Evolutionary conservation across 1,140 invertebrate genomes (phyloP).

Genomic region (Meloidogyne chitwoodi): DNA sequence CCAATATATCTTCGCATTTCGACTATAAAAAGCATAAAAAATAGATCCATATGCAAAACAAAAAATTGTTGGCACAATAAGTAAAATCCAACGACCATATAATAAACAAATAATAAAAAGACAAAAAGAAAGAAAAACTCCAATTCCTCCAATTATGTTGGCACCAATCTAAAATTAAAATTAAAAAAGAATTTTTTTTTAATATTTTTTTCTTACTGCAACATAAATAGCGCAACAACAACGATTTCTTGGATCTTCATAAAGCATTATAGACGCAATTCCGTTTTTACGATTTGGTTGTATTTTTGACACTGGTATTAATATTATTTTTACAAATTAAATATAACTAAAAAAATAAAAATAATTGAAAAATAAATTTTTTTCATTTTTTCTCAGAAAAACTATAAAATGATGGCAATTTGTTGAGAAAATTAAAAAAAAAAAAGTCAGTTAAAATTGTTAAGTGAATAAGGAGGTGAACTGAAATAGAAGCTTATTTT

Average conservation of each 20-base stretch:
- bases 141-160: not conserved
- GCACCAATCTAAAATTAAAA: slow-evolving; percentile 4
- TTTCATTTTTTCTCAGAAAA: not conserved
- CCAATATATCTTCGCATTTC: slow-evolving; percentile 7
- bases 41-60: slow-evolving; percentile 13
- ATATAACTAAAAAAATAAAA: not conserved
- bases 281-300: not conserved
- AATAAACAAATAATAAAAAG: not conserved
- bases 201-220: not conserved
- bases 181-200: not conserved
- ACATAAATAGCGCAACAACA: slow-evolving; percentile 18
- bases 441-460: not conserved
- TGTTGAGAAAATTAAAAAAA: not conserved
- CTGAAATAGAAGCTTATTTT: too few species aligned
- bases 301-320: slow-evolving; percentile 1
- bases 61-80: not conserved
- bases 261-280: not conserved
- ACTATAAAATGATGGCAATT: not conserved
- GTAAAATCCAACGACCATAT: slow-evolving; percentile 1
- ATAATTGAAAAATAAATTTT: not conserved
- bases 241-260: slow-evolving; percentile 19
- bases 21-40: slow-evolving; percentile 9
- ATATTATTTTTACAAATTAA: not conserved
- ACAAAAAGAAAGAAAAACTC: not conserved
- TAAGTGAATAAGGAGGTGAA: too few species aligned